Base-by-base conservation (phyloP, 2,888 invertebrate species). In the Hypsopygia costalis region DNA sequence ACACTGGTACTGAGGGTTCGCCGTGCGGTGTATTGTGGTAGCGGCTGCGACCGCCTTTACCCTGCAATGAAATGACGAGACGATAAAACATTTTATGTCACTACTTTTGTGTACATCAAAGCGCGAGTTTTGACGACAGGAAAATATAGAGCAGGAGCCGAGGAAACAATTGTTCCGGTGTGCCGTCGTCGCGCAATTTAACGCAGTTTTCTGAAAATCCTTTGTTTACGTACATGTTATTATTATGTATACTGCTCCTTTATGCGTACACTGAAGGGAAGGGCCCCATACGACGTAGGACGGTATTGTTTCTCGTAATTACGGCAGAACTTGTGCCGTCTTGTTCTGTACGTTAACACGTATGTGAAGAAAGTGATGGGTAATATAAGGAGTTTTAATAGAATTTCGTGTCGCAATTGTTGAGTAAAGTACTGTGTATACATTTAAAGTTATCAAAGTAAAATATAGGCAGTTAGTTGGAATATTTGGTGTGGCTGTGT, bases 51-150 rank as follows among this genome's bases (percentile, higher is more conserved):
- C 35, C 35, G 47, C 46, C 52, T 55, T 59, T 58, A 54, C 59
- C 46, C 42, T 36, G 49, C 59, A 58, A 45, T 53, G 55, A 58
- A 54, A 59, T 61, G 62, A 56, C 56, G 64, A 53, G 58, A 55
- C 66, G 68, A 80, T 78, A 82, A 81, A 81, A 81, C 75, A 73
- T 81, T 82, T 81, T 74, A 78, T 70, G 66, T 66, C 68, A 70
- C 70, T 66, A 69, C 71, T 77, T 72, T 76, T 81, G 75, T 81
- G 81, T 75, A 74, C 66, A 72, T 71, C 70, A 73, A 73, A 74
- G 68, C 52, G 55, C 62, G 56, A 60, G 66, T 65, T 66, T 56
- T 55, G 62, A 62, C 65, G 65, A 61, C 62, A 60, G 55, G 52
- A 39, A 57, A 68, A 69, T 66, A 61, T 64, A 44, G 57, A 62